Base-by-base conservation (phyloP, 2,888 invertebrate species). In the Mythimna loreyi region DNA sequence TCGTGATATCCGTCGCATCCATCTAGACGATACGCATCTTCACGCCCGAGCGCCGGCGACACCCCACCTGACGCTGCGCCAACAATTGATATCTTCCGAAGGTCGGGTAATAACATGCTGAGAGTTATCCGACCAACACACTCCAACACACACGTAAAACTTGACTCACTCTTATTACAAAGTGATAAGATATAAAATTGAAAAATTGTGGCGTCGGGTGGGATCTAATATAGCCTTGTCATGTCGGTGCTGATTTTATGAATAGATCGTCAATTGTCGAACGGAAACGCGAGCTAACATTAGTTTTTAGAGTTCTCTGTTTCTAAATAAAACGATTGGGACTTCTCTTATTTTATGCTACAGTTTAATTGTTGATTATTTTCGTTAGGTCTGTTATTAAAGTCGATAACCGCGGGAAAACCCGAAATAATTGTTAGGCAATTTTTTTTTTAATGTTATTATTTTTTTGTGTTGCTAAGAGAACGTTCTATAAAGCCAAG, bases 81-180 rank as follows among this genome's bases (percentile, higher is more conserved):
- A 87, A 93, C 94, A 94, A 95, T 94, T 95, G 94, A 94, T 94
- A 94, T 92, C 89, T 92, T 90, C 92, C 94, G 94, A 94, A 94
- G 95, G 94, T 92, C 94, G 89, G 88, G 90, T 92, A 93, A 93
- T 93, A 93, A 91, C 91, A 92, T 84, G 87, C 87, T 82, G 80
- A 78, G 81, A 81, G 78, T 78, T 82, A 84, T 72, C 73, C 74
- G 62, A 75, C 82, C 75, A 75, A 68, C 73, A 61, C 65, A 71
- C 47, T 23, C 33, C 3, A 56, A 71, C 68, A 62, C 45, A 11
- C 9, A 43, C 28, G 43, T 19, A 28, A 40, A n/a, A 33, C 40
- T 9, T 16, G 49, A 16, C 25, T 25, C 49, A 36, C 63, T 56
- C 61, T 57, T 75, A 77, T 66, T 11, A 4, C 60, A 23, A 36